Percentiles rank a stretch among this genome's conserved stretches.
These are phyloP conservation scores for Hirudinaria manillensis DNA, from an alignment of 2,888 invertebrate species.

Conservation along the genomic window DNA sequence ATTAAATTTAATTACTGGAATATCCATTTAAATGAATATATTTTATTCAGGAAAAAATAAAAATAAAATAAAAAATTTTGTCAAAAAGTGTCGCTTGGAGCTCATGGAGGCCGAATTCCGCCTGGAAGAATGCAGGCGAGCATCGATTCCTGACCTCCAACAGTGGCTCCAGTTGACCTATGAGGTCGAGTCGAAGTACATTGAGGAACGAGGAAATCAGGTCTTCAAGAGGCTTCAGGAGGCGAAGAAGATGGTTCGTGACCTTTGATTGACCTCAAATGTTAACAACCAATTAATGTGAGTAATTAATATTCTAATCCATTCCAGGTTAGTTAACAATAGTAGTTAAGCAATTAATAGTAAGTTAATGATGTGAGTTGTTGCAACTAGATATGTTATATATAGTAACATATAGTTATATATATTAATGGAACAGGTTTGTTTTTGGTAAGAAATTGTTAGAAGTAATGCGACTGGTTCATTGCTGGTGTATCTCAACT, in stretches of 20 bases:
- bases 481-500: too few species aligned
- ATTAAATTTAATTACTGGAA: too few species aligned
- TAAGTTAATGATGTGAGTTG: too few species aligned
- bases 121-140: slow-evolving; percentile 63
- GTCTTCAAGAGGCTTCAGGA: slow-evolving; percentile 78
- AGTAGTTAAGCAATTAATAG: too few species aligned
- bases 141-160: slow-evolving; percentile 64
- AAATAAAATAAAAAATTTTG: too few species aligned
- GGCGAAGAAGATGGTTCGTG: slow-evolving; percentile 77
- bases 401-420: too few species aligned
- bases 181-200: slow-evolving; percentile 84
- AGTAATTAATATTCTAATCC: background rate
- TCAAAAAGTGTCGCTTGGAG: slow-evolving; percentile 1
- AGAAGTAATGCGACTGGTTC: too few species aligned
- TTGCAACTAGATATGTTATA: too few species aligned
- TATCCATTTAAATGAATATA: too few species aligned
- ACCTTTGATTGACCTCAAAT: background rate
- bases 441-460: too few species aligned
- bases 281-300: background rate
- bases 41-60: too few species aligned
- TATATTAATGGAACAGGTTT: too few species aligned
- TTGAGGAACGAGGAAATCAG: slow-evolving; percentile 73
- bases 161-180: slow-evolving; percentile 92
- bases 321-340: background rate
- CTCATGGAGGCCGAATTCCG: slow-evolving; percentile 74